phyloP scores from a whole-genome alignment of 2,888 invertebrate species.

The Lampropteryx suffumata region DNA sequence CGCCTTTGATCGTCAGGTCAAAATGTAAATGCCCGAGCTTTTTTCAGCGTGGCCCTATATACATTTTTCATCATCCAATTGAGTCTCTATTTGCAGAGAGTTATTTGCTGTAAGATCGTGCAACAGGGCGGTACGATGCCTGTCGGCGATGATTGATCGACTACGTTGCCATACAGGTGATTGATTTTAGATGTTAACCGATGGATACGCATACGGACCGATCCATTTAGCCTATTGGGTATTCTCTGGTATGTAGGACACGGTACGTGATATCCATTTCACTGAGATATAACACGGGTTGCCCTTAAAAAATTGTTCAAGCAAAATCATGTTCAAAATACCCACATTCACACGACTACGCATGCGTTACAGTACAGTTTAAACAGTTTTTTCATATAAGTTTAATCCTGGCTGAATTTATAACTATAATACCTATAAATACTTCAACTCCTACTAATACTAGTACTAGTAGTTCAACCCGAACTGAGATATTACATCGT shows the following conservation, averaged over 20 bases:
- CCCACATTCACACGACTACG: too few species aligned
- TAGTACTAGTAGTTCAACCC: too few species aligned
- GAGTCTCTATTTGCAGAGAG: neutral
- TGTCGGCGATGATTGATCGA: constrained; percentile 54
- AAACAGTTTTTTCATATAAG: too few species aligned
- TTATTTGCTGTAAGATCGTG: constrained; percentile 17
- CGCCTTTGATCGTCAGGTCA: too few species aligned
- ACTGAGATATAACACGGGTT: constrained; percentile 17
- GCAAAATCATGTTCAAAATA: too few species aligned
- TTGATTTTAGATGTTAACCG: constrained; percentile 53
- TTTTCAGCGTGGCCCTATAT: too few species aligned
- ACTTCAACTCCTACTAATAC: too few species aligned
- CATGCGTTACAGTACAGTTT: too few species aligned
- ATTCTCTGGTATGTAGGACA: constrained; percentile 25
- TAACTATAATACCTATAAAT: too few species aligned
- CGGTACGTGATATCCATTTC: constrained; percentile 28
- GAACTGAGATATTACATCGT: too few species aligned
- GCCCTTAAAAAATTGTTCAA: neutral
- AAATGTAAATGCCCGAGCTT: too few species aligned
- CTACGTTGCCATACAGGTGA: constrained; percentile 41
- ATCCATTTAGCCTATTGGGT: constrained; percentile 41
- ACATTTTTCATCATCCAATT: neutral
- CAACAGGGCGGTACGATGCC: constrained; percentile 35
- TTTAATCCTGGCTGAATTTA: too few species aligned
- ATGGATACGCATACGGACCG: constrained; percentile 45